phyloP scores from a whole-genome alignment of 2,797 vertebrate species.

The Paedocypris micromegethes region DNA sequence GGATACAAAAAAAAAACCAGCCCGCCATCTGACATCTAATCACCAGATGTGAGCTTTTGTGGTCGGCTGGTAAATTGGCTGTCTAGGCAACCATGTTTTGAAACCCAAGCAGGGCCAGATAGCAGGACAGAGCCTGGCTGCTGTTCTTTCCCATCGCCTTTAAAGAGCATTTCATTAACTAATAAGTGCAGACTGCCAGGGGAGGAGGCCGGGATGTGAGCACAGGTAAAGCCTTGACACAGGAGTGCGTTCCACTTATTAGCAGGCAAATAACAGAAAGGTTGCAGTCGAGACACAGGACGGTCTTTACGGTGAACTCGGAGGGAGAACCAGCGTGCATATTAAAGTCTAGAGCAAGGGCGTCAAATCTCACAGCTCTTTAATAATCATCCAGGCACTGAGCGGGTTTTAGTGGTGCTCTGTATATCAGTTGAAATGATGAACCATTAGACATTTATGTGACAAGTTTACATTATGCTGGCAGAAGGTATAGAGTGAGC shows the following conservation, averaged over 20 bases:
- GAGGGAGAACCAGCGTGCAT: neutral
- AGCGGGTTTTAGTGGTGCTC: neutral
- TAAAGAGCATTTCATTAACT: constrained; percentile 70
- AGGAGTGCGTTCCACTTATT: constrained; percentile 39
- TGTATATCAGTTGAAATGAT: neutral
- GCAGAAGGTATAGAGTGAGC: neutral
- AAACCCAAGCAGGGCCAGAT: constrained; percentile 66
- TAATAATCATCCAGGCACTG: constrained; percentile 4
- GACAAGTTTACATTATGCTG: neutral
- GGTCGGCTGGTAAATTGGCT: constrained; percentile 62
- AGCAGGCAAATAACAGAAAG: constrained; percentile 33
- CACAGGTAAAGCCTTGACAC: constrained; percentile 40
- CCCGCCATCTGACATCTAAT: constrained; percentile 55
- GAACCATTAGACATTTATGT: neutral
- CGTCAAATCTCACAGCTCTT: neutral
- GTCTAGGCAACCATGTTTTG: constrained; percentile 71
- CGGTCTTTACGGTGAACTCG: constrained; percentile 15
- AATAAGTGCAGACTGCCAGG: constrained; percentile 53
- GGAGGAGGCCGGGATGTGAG: constrained; percentile 28
- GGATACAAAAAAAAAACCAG: constrained; percentile 47
- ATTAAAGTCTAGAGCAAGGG: constrained; percentile 13
- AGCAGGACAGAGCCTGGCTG: constrained; percentile 59
- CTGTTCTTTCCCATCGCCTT: constrained; percentile 67
- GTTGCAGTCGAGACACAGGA: constrained; percentile 12
- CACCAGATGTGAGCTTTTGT: constrained; percentile 66